A percentile compares a stretch with the other conserved stretches of the same genome.
Conservation (phyloP, 2,888 invertebrate species). For the Thysanoteuthis rhombus region DNA sequence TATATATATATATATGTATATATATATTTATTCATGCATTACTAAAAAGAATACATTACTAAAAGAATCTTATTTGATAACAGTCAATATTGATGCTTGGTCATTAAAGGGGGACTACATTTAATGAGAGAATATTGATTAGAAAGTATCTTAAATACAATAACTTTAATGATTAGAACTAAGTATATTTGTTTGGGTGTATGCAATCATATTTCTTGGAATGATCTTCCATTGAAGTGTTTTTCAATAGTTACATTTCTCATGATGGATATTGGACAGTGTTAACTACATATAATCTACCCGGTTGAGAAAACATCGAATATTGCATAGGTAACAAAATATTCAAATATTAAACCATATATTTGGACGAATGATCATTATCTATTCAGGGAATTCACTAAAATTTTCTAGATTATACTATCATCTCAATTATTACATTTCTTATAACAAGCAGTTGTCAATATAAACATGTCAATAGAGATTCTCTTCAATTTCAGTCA, state of each 20-base stretch:
- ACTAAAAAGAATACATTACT: too few relatives aligned
- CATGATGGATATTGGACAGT: background rate
- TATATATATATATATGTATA: too few relatives aligned
- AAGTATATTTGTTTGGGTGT: background rate
- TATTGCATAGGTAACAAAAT: too few relatives aligned
- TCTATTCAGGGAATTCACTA: background rate
- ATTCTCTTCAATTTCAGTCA: too few relatives aligned
- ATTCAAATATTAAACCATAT: background rate
- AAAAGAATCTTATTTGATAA: too few relatives aligned
- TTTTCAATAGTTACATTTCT: background rate
- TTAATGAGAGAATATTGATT: background rate
- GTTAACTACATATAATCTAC: background rate
- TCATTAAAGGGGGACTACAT: background rate
- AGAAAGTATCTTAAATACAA: background rate
- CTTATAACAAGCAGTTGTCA: too few relatives aligned
- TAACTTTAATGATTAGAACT: background rate
- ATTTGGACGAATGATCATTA: too few relatives aligned
- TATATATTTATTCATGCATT: too few relatives aligned
- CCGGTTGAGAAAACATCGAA: too few relatives aligned
- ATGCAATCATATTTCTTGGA: background rate
- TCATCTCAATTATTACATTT: background rate
- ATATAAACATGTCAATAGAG: too few relatives aligned
- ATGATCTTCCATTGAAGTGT: background rate
- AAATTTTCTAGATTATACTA: background rate
- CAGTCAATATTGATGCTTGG: background rate